Evolutionary conservation across 2,797 vertebrate genomes (phyloP).

Genomic region (Gadopsis bispinosus): DNA sequence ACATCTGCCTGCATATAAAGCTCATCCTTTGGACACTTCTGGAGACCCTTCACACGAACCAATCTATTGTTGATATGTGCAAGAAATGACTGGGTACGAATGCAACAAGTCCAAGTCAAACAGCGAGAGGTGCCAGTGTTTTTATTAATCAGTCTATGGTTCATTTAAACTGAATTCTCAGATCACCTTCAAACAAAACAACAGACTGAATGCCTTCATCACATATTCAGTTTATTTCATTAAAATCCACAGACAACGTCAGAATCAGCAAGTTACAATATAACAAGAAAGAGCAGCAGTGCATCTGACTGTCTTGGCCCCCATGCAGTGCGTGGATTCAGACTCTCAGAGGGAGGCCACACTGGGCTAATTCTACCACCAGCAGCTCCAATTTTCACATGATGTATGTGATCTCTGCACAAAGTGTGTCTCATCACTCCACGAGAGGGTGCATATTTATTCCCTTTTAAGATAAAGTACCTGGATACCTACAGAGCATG

Average conservation of each 20-base stretch:
- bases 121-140: not conserved
- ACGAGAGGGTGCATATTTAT: not conserved
- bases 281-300: not conserved
- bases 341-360: conserved; percentile 7
- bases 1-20: not conserved
- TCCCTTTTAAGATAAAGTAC: not conserved
- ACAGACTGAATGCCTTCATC: not conserved
- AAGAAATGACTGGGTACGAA: not conserved
- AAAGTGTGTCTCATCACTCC: not conserved
- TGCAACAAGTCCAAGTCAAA: not conserved
- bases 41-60: conserved; percentile 2
- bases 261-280: not conserved
- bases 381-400: not conserved
- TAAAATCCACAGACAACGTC: not conserved
- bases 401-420: not conserved
- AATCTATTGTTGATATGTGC: conserved; percentile 11
- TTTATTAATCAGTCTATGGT: conserved; percentile 21
- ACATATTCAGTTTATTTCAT: conserved; percentile 1
- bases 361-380: not conserved
- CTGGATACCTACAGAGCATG: not conserved
- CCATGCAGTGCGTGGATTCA: not conserved
- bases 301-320: not conserved
- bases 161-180: conserved; percentile 17
- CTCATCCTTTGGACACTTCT: conserved; percentile 15
- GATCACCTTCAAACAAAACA: not conserved